Evolutionary conservation across 2,113 vertebrate species (phyloP), one percentile per base, ranked within the genome.

Genomic region (Tetrao urogallus): DNA sequence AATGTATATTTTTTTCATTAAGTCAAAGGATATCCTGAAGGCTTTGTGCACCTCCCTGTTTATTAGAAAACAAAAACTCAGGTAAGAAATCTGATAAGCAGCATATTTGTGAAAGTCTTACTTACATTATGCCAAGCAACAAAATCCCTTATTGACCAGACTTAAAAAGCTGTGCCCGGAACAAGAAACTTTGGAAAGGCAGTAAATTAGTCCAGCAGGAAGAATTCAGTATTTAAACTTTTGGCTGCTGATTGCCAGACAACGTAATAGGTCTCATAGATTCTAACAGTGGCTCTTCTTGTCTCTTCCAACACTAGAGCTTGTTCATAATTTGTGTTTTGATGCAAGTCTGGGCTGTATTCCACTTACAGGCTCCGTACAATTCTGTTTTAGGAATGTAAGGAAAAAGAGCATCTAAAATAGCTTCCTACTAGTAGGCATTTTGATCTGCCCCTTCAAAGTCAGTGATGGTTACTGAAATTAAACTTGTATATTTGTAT

Each of bases 321-420:
- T 60, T 65, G n/a, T 11, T 84, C 4, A 4, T 36, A 34, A 56
- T 48, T 83, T 57, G 65, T 86, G 9, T 64, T 90, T 48, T 30
- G 43, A 0, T 36, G n/a, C 34, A 67, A 50, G 7, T 36, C 14
- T 74, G 32, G 5, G 6, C 27, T 57, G 0, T 42, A 20, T 64
- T 90, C 74, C 25, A 65, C 10, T 76, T 60, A 30, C 79, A 63
- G 78, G 34, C 43, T 70, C 22, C 56, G 8, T 79, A 17, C 0
- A 74, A 2, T 74, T 86, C 40, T 43, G 27, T 56, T 40, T 72
- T 75, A 75, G 45, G 38, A 82, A 65, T 48, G 72, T 8, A 50
- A 47, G n/a, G 19, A 80, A 76, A 80, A 86, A 36, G 10, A 48
- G 4, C 57, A 63, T 52, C n/a, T 91, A 50, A 92, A 93, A 70